phyloP scores from a whole-genome alignment of 2,113 vertebrate genomes.

The Prunella fulvescens region DNA sequence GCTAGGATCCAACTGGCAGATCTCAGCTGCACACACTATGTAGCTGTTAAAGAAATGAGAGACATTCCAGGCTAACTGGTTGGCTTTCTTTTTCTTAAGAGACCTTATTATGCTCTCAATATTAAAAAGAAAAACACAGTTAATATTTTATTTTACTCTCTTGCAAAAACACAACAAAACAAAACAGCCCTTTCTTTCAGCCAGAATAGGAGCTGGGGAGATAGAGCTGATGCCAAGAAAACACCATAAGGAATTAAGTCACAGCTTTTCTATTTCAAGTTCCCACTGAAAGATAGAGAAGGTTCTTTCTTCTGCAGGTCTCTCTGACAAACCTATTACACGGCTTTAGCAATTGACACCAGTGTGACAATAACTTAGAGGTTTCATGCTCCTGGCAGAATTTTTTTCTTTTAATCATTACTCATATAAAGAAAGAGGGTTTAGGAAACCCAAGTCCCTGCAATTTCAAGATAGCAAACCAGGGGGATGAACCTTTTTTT shows the following conservation, averaged over 20 bases:
- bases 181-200: background rate
- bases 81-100: conserved; percentile 32
- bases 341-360: background rate
- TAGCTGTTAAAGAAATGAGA: conserved; percentile 57
- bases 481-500: background rate
- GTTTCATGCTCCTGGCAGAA: background rate
- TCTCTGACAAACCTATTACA: background rate
- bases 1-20: conserved; percentile 57
- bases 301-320: background rate
- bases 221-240: conserved; percentile 10
- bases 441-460: background rate
- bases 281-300: background rate
- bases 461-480: conserved; percentile 27
- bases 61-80: conserved; percentile 21
- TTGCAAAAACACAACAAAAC: conserved; percentile 22
- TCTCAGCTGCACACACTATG: conserved; percentile 42
- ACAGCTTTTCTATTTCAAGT: background rate
- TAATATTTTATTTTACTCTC: conserved; percentile 38
- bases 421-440: background rate
- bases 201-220: background rate
- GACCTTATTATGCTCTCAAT: conserved; percentile 33
- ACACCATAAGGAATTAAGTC: background rate
- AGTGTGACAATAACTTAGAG: background rate
- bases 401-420: conserved; percentile 11
- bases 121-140: conserved; percentile 43